Percentiles rank a stretch among this genome's conserved stretches.
Conservation (phyloP, 2,888 invertebrate species). For the Aleiodes testaceus region DNA sequence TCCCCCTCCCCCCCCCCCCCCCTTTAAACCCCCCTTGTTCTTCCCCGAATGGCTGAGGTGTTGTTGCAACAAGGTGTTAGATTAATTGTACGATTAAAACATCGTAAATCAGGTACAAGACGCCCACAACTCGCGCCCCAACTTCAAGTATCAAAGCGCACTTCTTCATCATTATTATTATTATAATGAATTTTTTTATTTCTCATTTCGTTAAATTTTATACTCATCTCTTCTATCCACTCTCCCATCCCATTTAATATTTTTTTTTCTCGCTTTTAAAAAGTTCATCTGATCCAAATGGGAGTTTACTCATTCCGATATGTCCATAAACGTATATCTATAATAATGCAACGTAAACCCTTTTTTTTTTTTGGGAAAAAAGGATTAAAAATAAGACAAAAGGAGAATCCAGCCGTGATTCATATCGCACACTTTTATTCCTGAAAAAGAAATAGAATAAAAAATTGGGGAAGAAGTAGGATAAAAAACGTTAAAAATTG, state of each 20-base stretch:
- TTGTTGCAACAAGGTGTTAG: conserved; percentile 73
- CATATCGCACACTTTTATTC: conserved; percentile 35
- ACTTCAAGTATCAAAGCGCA: not conserved
- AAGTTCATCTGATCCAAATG: conserved; percentile 46
- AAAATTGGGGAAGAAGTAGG: not conserved
- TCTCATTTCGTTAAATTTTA: not conserved
- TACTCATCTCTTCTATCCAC: conserved; percentile 6
- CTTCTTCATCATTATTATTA: not conserved
- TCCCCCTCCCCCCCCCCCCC: conserved; percentile 5
- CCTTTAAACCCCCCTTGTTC: conserved; percentile 34
- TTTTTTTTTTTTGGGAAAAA: not conserved
- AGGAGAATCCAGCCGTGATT: conserved; percentile 18
- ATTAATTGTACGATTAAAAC: conserved; percentile 73
- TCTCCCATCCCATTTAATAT: not conserved
- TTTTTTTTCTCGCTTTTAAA: not conserved
- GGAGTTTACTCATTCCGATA: conserved; percentile 43
- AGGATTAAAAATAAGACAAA: not conserved
- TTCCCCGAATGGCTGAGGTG: conserved; percentile 60
- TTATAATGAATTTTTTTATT: not conserved
- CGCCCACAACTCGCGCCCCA: conserved; percentile 60
- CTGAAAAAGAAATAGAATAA: conserved; percentile 10
- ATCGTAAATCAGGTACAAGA: conserved; percentile 69
- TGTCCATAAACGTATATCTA: conserved; percentile 47
- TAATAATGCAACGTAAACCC: conserved; percentile 45
- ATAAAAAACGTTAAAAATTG: conserved; percentile 18